Evolutionary conservation across 2,797 vertebrate genomes (phyloP).

Genomic region (Channallabes apus): DNA sequence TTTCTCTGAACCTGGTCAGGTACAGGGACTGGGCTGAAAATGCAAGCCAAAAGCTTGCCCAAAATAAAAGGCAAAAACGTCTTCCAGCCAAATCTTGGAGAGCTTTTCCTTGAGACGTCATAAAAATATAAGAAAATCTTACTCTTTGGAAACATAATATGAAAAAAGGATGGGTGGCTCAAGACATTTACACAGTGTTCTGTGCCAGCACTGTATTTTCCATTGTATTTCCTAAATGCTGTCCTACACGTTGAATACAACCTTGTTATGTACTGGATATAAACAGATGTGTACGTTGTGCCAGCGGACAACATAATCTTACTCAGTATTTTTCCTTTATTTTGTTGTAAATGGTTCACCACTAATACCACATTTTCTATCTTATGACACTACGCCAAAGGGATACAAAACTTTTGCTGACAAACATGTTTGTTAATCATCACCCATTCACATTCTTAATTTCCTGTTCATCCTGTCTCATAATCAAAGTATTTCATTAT

Average conservation of each 20-base stretch:
- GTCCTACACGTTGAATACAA: not conserved
- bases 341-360: not conserved
- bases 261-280: not conserved
- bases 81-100: no score
- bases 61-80: no score
- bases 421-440: not conserved
- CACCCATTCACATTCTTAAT: not conserved
- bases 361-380: not conserved
- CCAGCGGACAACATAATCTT: slow-evolving; percentile 4
- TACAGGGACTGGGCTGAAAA: no score
- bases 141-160: no score
- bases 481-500: slow-evolving; percentile 16
- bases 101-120: no score
- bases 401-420: not conserved
- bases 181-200: no score
- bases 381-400: not conserved
- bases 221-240: not conserved
- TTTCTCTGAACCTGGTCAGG: no score
- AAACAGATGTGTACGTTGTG: not conserved
- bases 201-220: not conserved
- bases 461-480: not conserved
- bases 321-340: not conserved
- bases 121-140: no score
- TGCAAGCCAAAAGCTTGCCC: no score
- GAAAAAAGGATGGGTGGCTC: no score